Conservation (phyloP, 2,113 vertebrate genomes). For the Mesembrinibis cayennensis region DNA sequence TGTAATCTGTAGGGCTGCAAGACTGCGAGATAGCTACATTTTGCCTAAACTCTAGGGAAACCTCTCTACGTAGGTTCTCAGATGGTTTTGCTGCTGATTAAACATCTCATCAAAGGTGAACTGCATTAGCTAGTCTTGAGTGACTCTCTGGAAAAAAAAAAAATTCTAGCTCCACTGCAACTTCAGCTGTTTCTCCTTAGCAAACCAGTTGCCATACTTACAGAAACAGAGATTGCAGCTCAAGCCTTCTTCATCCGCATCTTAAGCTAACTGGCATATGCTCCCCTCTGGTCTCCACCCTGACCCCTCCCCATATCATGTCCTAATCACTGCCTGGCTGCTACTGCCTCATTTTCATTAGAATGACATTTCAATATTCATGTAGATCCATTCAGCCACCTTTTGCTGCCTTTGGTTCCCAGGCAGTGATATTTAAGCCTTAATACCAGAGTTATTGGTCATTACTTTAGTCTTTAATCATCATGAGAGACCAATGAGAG, state of each 20-base stretch:
- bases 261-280: neutral
- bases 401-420: neutral
- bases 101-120: neutral
- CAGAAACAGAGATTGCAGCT: neutral
- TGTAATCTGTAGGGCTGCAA: neutral
- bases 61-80: neutral
- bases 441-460: slow-evolving; percentile 21
- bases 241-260: neutral
- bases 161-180: neutral
- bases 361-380: neutral
- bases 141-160: neutral
- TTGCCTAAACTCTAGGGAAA: neutral
- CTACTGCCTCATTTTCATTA: slow-evolving; percentile 3
- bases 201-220: neutral
- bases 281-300: neutral
- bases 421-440: slow-evolving; percentile 37
- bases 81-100: neutral
- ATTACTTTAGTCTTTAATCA: slow-evolving; percentile 50
- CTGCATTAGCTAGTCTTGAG: neutral
- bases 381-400: neutral
- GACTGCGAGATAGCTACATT: neutral
- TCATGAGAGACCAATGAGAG: neutral
- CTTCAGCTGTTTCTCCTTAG: neutral
- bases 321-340: neutral
- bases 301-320: neutral